Base-by-base conservation (phyloP, 2,113 vertebrate species). In the Capreolus pygargus region DNA sequence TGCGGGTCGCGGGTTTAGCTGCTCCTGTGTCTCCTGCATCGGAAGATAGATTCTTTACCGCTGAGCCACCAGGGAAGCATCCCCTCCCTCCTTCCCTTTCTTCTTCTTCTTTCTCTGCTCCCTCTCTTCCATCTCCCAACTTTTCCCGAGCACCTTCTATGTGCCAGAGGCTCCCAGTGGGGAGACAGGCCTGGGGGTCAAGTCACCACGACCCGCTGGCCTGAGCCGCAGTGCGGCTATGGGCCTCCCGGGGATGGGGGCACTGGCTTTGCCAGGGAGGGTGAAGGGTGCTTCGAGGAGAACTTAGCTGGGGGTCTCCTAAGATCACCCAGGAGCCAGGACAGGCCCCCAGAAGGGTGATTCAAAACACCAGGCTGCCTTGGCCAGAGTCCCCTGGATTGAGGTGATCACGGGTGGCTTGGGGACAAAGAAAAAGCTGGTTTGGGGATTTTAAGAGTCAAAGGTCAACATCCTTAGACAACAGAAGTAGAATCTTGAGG, bases 191-290 rank as follows among this genome's bases (percentile, higher is more conserved):
- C 13, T 47, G 67, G 50, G 43, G 57, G 10, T 10, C n/a, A 15
- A 64, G 64, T 4, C 39, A 3, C 25, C 12, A 0, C 0, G 1
- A 21, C 27, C 12, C n/a, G 4, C 11, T 0, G 4, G 45, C 54
- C 43, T 1, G 0, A 28, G 33, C 45, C 3, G 1, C 14, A 1
- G 13, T n/a, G 21, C 1, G 1, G 54, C 21, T 15, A 11, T 2
- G 4, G 45, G 39, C 83, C 5, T 23, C 50, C 3, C 0, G 2
- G 39, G 13, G 12, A 45, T 2, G 23, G 45, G 58, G 36, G 78
- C 6, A 1, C 33, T 3, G 39, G 36, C 82, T 61, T 4, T 82
- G 79, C 78, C 25, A 4, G 17, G 21, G 45, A 39, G 28, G 8
- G 84, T 2, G 30, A 30, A 50, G 33, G 33, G 36, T 4, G 7